These are phyloP conservation scores for Prinia subflava DNA, from an alignment of 2,113 vertebrate species.

Conservation along the genomic window DNA sequence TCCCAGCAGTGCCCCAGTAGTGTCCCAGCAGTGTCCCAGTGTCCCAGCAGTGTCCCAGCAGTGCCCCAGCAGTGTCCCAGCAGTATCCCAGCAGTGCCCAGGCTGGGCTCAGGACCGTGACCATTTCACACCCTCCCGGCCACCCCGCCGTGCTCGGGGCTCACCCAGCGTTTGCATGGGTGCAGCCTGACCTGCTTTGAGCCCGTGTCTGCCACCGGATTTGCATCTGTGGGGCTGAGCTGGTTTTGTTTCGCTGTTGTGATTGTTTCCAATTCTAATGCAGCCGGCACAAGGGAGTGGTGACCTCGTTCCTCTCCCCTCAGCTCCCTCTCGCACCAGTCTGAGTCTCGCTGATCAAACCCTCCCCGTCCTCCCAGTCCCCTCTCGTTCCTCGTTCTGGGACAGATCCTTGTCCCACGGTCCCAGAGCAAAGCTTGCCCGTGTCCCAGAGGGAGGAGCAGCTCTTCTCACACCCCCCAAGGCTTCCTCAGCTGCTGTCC, in stretches of 20 bases:
- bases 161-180: background rate
- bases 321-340: background rate
- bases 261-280: slow-evolving; percentile 28
- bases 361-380: background rate
- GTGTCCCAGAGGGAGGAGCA: background rate
- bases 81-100: background rate
- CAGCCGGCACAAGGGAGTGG: background rate
- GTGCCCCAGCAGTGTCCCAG: too few species aligned
- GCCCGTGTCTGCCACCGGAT: slow-evolving; percentile 20
- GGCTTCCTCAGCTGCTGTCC: background rate
- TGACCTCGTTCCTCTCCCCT: background rate
- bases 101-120: background rate
- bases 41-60: too few species aligned
- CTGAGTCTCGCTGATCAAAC: rapidly evolving
- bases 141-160: background rate
- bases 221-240: slow-evolving; percentile 52
- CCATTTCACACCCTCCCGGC: background rate
- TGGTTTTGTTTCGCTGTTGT: slow-evolving; percentile 32
- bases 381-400: rapidly evolving
- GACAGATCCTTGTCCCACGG: background rate
- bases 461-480: background rate
- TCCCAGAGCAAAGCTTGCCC: background rate
- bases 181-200: slow-evolving; percentile 49
- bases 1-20: too few species aligned
- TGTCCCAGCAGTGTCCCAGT: too few species aligned